Evolutionary conservation across 37 sponge, comb jelly and placozoan species (phyloP).

Genomic region (Bolinopsis microptera): DNA sequence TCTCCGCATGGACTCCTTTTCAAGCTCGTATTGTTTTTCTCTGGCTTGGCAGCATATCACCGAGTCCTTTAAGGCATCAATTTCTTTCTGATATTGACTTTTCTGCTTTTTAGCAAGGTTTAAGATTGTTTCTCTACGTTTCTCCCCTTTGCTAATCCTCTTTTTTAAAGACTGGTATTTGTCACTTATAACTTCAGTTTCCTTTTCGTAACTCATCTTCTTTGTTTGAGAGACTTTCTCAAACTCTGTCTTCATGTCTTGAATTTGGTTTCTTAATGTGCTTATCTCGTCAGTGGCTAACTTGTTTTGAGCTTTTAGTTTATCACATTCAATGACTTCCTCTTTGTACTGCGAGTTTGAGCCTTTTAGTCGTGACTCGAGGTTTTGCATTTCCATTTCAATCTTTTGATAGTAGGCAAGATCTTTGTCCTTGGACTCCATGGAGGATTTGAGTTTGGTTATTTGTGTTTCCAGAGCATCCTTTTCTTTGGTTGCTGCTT

Average conservation of each 20-base stretch:
- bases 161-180: constrained; percentile 58
- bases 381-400: constrained; percentile 7
- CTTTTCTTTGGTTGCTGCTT: constrained; percentile 9
- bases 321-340: constrained; percentile 13
- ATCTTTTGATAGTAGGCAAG: background rate
- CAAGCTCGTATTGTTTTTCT: constrained; percentile 51
- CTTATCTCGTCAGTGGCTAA: constrained; percentile 4
- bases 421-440: constrained; percentile 32
- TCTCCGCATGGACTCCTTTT: constrained; percentile 32
- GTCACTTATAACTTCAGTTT: constrained; percentile 2
- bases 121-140: constrained; percentile 18
- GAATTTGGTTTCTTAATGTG: background rate
- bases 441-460: background rate
- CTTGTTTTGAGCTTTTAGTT: constrained; percentile 35
- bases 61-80: background rate
- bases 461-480: background rate
- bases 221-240: constrained; percentile 9
- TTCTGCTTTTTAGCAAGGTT: constrained; percentile 49
- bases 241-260: constrained; percentile 16
- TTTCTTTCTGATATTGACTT: constrained; percentile 56
- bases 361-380: constrained; percentile 4
- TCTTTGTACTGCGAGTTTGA: constrained; percentile 40
- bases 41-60: constrained; percentile 38
- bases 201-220: background rate
- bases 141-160: constrained; percentile 3